phyloP scores from a whole-genome alignment of 2,888 invertebrate genomes.

The Oscheius sp. region DNA sequence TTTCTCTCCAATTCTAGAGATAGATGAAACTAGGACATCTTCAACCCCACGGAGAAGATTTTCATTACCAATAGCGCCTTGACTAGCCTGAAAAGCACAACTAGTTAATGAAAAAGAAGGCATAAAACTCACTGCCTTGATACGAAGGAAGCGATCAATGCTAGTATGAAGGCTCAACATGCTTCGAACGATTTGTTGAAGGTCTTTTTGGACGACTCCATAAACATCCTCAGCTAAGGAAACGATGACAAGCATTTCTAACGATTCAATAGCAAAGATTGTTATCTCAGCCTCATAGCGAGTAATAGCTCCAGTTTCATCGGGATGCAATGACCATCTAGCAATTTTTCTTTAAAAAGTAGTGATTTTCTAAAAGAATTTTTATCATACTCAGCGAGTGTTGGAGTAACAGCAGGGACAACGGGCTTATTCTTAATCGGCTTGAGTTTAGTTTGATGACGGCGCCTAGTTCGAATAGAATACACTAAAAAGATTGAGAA shows the following conservation, averaged over 20 bases:
- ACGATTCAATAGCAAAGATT: conserved; percentile 30
- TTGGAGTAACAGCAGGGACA: background rate
- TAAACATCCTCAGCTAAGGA: conserved; percentile 52
- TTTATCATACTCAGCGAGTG: background rate
- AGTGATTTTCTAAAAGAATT: background rate
- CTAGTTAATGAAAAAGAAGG: background rate
- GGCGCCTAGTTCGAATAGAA: conserved; percentile 24
- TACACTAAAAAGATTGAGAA: conserved; percentile 22
- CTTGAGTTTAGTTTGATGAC: conserved; percentile 25
- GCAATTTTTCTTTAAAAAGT: background rate
- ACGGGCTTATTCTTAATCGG: conserved; percentile 5
- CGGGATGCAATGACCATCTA: background rate
- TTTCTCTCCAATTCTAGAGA: conserved; percentile 12
- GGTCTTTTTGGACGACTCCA: conserved; percentile 55
- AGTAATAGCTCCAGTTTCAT: conserved; percentile 12
- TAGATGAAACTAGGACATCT: background rate
- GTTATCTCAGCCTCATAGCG: conserved; percentile 7
- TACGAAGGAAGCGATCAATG: conserved; percentile 46
- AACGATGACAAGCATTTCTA: conserved; percentile 46
- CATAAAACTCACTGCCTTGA: conserved; percentile 39
- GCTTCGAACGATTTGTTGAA: conserved; percentile 32
- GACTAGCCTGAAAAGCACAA: background rate
- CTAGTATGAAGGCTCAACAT: conserved; percentile 35
- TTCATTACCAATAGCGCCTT: background rate
- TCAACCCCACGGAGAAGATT: background rate